Evolutionary conservation across 1,140 invertebrate genomes (phyloP).

Genomic region (Drosophila leontia): DNA sequence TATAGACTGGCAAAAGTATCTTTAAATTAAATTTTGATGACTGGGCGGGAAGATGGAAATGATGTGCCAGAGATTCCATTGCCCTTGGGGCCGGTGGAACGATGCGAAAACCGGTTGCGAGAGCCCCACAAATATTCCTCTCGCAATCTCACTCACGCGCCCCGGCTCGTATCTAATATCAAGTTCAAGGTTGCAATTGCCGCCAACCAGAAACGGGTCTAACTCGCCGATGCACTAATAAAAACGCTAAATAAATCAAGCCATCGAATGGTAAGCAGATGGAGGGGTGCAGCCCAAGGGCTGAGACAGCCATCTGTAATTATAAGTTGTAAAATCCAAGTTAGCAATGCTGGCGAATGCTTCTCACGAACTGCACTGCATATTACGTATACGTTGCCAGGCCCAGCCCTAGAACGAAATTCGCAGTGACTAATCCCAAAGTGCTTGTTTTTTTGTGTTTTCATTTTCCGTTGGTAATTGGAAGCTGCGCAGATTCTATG

Average conservation of each 20-base stretch:
- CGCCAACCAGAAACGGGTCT: constrained; percentile 58
- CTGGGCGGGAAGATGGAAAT: constrained; percentile 28
- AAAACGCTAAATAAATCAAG: constrained; percentile 66
- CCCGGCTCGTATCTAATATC: constrained; percentile 73
- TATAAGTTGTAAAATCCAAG: constrained; percentile 54
- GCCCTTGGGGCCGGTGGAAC: constrained; percentile 37
- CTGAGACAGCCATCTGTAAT: constrained; percentile 49
- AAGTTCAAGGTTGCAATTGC: constrained; percentile 76
- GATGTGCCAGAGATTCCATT: constrained; percentile 53
- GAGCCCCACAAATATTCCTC: constrained; percentile 37
- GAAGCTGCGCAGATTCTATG: constrained; percentile 76
- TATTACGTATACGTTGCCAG: constrained; percentile 57
- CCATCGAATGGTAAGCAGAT: constrained; percentile 1
- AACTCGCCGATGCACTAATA: constrained; percentile 69
- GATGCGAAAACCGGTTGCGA: constrained; percentile 65
- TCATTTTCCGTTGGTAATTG: constrained; percentile 60
- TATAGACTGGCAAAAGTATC: constrained; percentile 53
- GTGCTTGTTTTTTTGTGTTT: constrained; percentile 3
- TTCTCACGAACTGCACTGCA: constrained; percentile 64
- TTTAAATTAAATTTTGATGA: constrained; percentile 77
- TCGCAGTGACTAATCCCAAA: constrained; percentile 61
- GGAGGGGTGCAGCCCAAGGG: background rate
- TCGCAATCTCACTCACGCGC: constrained; percentile 34
- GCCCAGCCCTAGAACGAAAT: constrained; percentile 50
- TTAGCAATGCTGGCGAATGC: constrained; percentile 8